Base-by-base conservation (phyloP, 1,140 invertebrate genomes). In the Tetramorium simillimum region DNA sequence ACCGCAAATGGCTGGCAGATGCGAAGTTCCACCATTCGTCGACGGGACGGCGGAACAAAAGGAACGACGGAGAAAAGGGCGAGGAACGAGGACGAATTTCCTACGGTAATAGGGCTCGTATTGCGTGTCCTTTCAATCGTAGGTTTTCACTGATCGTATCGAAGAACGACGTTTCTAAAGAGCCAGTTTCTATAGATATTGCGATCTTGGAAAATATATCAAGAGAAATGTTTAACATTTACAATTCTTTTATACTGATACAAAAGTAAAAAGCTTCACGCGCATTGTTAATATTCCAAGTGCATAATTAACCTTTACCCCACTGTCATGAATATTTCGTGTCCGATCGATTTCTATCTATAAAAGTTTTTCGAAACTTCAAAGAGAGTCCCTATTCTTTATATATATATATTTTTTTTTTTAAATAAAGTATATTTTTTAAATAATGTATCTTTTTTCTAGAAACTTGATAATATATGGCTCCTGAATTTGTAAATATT, bases 1-100 rank as follows among this genome's bases (percentile, higher is more conserved):
- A 88, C 88, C 87, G 78, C 86, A 90, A 85, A 89, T 72, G 80
- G 53, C 70, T 77, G 85, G 86, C 88, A 89, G 87, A 89, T 89
- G 85, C 75, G 60, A 75, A 77, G 76, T 78, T 76, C 65, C 56
- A 60, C 40, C n/a, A 14, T 46, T 49, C 76, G 73, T 46, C 69
- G 18, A 53, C 18, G 58, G 21, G 60, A 76, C 53, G 65, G 21
- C 78, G 69, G 80, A 70, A 86, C 56, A 85, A 86, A 58, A 76
- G 70, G 28, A 65, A 43, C 28, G 33, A 40, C 51, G n/a, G 51
- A 67, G 82, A 56, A 65, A 72, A 86, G 70, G 62, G 33, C 77
- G 77, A 84, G 51, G 65, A 85, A 28, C 37, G 62, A 43, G 46
- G 62, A 78, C 46, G 75, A 85, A 65, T 75, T 75, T 75, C 43